Evolutionary conservation across 2,888 invertebrate species (phyloP), one percentile per base, ranked within the genome.

Genomic region (Plagodis pulveraria): DNA sequence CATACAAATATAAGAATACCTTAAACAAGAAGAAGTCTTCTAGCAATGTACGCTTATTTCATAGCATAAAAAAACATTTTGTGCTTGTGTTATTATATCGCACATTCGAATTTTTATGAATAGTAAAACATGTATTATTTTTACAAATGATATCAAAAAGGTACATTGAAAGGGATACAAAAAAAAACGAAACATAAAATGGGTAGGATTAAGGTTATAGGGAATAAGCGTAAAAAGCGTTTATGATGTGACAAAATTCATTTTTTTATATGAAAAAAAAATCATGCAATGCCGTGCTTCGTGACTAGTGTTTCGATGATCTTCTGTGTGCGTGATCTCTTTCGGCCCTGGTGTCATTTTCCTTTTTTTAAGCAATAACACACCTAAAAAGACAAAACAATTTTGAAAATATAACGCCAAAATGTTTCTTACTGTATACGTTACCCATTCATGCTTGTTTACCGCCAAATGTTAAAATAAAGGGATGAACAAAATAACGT

Each of bases 321-420:
- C 70, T 69, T 66, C 61, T 42, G 55, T 69, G 74, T 73, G 72
- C 72, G 72, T 69, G 84, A 86, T 91, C 90, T 91, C 91, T 91
- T 91, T 91, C 91, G 91, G 91, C 91, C 91, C 91, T 91, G 91
- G 91, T 91, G 76, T 77, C 87, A 88, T 89, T 89, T 90, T 89
- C 80, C 81, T 73, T 72, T 73, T 73, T 74, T 78, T 74, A 73
- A 59, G 76, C 66, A 79, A 80, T 76, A 77, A 83, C 76, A 78
- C 79, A 87, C 90, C 89, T 90, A 90, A 81, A 89, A 86, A 78
- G 72, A 80, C 67, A 79, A 77, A 74, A 77, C 53, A 66, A 68
- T 67, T 67, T 67, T 66, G 67, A 66, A 57, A 49, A 65, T 63
- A 64, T 7, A 45, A 56, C 44, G 45, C 41, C 38, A 42, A 35